These are phyloP conservation scores for Leptatherina wallacei DNA, from an alignment of 2,797 vertebrate genomes.

Conservation along the genomic window DNA sequence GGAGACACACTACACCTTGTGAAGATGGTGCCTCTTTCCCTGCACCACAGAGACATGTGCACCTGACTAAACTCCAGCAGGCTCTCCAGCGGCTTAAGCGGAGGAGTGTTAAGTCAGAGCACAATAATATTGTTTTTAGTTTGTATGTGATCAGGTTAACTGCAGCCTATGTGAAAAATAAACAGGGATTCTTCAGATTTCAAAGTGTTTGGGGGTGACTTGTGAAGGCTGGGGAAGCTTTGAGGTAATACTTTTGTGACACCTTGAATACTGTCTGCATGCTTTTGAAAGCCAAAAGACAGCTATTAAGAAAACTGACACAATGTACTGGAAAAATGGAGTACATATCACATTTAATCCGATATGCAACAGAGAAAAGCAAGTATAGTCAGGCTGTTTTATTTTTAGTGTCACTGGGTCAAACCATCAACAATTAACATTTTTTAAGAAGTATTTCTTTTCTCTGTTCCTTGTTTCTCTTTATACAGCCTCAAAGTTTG, in stretches of 20 bases:
- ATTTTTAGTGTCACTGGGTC: not conserved
- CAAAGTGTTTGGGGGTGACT: constrained; percentile 35
- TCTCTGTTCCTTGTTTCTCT: not conserved
- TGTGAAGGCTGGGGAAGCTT: constrained; percentile 39
- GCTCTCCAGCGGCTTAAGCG: constrained; percentile 45
- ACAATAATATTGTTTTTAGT: constrained; percentile 74
- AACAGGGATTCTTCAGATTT: constrained; percentile 44
- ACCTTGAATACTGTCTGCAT: constrained; percentile 17
- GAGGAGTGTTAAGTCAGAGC: constrained; percentile 63
- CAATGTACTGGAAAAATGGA: not conserved
- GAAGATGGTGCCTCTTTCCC: constrained; percentile 54
- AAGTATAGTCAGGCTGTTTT: not conserved
- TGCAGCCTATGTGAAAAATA: constrained; percentile 47
- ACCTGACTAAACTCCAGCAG: constrained; percentile 74
- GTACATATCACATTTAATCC: not conserved
- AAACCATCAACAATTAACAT: not conserved
- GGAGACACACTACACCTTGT: constrained; percentile 61
- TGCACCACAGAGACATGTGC: constrained; percentile 37
- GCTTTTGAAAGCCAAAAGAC: not conserved
- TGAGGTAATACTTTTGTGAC: constrained; percentile 19
- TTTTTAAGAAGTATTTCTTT: not conserved
- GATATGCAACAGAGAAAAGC: not conserved
- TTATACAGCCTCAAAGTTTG: not conserved
- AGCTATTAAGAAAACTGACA: not conserved
- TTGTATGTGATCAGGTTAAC: constrained; percentile 58